These are phyloP conservation scores for Trichonephila inaurata DNA, from an alignment of 1,140 invertebrate species.

Conservation along the genomic window DNA sequence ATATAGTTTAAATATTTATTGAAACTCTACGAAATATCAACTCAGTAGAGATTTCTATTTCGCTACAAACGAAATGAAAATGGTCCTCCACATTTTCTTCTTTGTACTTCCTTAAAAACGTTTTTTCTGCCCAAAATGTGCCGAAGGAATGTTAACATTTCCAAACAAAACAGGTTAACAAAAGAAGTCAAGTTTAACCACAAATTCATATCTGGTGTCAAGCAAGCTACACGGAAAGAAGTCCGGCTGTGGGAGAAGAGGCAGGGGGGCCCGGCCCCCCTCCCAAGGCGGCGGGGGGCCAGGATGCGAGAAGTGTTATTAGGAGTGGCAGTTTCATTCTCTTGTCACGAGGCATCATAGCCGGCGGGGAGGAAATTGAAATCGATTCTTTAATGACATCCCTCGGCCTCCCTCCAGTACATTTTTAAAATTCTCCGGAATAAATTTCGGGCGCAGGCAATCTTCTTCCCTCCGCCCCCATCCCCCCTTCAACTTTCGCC, in stretches of 20 bases:
- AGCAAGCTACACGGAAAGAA: no score
- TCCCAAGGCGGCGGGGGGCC: background rate
- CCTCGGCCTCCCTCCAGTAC: background rate
- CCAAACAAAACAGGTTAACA: no score
- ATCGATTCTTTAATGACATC: conserved; percentile 52
- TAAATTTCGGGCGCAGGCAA: background rate
- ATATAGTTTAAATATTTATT: no score
- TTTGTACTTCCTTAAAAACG: no score
- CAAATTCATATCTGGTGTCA: no score
- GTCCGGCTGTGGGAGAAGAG: background rate
- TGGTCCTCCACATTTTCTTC: no score
- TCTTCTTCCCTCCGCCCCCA: background rate
- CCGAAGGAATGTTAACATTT: no score
- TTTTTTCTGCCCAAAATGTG: no score
- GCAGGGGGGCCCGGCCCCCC: background rate
- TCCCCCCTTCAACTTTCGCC: background rate
- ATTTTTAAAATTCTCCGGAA: conserved; percentile 11
- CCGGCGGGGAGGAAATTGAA: conserved; percentile 31
- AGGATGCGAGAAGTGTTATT: conserved; percentile 48
- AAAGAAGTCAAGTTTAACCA: no score
- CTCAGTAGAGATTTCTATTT: no score
- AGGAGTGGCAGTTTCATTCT: conserved; percentile 26
- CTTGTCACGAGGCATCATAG: background rate
- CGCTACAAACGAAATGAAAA: no score
- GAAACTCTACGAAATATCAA: no score